A percentile compares a stretch with the other conserved stretches of the same genome.
phyloP scores from a whole-genome alignment of 2,113 vertebrate genomes.

The Formicarius rufipectus region DNA sequence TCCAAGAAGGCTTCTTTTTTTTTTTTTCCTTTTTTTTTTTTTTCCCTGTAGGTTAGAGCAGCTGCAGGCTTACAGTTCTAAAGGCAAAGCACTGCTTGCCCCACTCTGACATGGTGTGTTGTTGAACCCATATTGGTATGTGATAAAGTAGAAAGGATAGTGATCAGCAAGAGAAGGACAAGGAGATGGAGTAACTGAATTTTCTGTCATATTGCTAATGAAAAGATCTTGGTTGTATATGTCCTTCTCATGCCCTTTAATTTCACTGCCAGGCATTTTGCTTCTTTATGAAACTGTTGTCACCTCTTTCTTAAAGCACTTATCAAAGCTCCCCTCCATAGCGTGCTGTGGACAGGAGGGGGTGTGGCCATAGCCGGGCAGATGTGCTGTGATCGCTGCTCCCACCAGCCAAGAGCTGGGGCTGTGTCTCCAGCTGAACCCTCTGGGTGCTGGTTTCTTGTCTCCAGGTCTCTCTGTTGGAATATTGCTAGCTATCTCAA shows the following conservation, averaged over 20 bases:
- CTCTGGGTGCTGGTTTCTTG: not conserved
- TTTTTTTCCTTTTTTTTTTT: too few relatives aligned
- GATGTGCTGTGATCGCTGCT: not conserved
- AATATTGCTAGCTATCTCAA: not conserved
- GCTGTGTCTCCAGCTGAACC: not conserved
- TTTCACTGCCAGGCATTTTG: not conserved
- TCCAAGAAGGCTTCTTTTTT: not conserved
- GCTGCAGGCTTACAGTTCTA: not conserved
- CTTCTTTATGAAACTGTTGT: not conserved
- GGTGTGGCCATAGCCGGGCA: fast-evolving
- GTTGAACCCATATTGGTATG: not conserved
- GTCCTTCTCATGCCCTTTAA: not conserved
- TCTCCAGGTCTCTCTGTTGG: not conserved
- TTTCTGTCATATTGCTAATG: not conserved
- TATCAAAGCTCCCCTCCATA: fast-evolving
- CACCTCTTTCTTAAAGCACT: not conserved
- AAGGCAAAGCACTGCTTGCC: not conserved
- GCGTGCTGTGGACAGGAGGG: fast-evolving
- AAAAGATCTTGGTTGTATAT: not conserved
- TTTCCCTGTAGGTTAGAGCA: not conserved
- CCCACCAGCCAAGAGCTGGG: fast-evolving
- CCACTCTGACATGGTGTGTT: not conserved
- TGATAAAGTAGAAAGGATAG: not conserved
- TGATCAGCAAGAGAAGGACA: not conserved
- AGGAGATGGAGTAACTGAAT: not conserved